Evolutionary conservation across 2,888 invertebrate species (phyloP).

Genomic region (Andrena bucephala): DNA sequence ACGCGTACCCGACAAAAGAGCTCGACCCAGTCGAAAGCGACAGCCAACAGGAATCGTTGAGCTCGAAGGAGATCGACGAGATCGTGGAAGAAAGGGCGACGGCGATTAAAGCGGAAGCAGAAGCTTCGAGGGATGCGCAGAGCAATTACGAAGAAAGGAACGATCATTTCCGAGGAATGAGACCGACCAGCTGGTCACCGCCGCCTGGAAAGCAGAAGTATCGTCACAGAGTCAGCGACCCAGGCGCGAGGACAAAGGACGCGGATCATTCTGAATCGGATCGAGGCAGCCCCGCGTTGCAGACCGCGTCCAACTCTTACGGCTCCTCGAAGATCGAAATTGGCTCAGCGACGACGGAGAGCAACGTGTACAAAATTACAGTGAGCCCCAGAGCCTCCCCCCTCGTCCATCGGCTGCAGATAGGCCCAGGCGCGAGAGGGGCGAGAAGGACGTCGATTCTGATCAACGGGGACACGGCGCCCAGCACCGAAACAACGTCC

Average conservation of each 20-base stretch:
- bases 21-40: neutral
- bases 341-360: slow-evolving; percentile 63
- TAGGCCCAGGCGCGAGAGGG: slow-evolving; percentile 85
- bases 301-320: slow-evolving; percentile 38
- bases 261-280: slow-evolving; percentile 7
- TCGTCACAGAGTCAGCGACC: slow-evolving; percentile 61
- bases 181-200: slow-evolving; percentile 83
- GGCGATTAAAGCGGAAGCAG: slow-evolving; percentile 66
- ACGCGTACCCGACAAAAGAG: neutral
- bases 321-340: slow-evolving; percentile 75
- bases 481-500: slow-evolving; percentile 50
- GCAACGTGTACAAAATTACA: slow-evolving; percentile 82
- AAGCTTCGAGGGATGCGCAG: slow-evolving; percentile 1
- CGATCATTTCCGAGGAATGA: slow-evolving; percentile 80
- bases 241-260: slow-evolving; percentile 2
- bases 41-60: neutral
- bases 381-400: slow-evolving; percentile 80
- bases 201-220: slow-evolving; percentile 79
- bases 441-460: slow-evolving; percentile 89
- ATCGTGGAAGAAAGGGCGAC: slow-evolving; percentile 6
- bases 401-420: slow-evolving; percentile 82
- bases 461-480: slow-evolving; percentile 77
- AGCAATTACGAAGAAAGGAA: slow-evolving; percentile 36
- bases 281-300: slow-evolving; percentile 1
- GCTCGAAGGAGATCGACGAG: slow-evolving; percentile 14